A percentile compares a stretch with the other conserved stretches of the same genome.
phyloP scores from a whole-genome alignment of 1,140 invertebrate species.

The Diabrotica undecimpunctata region DNA sequence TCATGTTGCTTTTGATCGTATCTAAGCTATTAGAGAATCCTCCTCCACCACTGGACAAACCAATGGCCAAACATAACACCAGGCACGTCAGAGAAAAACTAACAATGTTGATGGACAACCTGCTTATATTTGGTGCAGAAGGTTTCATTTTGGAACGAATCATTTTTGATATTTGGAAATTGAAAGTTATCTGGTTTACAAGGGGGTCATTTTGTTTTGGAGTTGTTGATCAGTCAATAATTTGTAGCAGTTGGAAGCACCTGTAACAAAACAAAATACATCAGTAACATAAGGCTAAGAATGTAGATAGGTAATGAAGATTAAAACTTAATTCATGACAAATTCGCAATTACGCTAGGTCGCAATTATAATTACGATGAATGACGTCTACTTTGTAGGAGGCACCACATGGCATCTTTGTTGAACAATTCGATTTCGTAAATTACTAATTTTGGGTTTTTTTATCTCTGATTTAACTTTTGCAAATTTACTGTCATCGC shows the following conservation, averaged over 20 bases:
- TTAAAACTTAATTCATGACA: no score
- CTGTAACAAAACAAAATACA: neutral
- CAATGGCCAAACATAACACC: conserved; percentile 34
- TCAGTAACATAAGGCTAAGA: no score
- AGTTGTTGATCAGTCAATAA: no score
- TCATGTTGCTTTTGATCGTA: conserved; percentile 49
- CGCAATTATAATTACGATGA: no score
- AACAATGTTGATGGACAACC: conserved; percentile 22
- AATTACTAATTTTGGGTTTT: no score
- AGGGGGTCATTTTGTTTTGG: neutral
- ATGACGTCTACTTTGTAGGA: no score
- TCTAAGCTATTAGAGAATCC: conserved; percentile 42
- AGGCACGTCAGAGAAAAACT: conserved; percentile 33
- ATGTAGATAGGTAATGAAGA: no score
- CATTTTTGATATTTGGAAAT: neutral
- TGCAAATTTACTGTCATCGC: no score
- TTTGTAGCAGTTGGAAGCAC: neutral
- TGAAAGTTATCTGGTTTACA: neutral
- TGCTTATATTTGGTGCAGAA: neutral
- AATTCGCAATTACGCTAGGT: no score
- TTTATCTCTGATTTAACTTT: no score
- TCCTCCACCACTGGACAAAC: conserved; percentile 32
- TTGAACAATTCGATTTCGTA: no score
- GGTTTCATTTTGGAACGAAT: neutral
- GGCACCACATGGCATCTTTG: no score